A percentile compares a stretch with the other conserved stretches of the same genome.
Conservation (phyloP, 2,888 invertebrate genomes). For the Drosophila merina region DNA sequence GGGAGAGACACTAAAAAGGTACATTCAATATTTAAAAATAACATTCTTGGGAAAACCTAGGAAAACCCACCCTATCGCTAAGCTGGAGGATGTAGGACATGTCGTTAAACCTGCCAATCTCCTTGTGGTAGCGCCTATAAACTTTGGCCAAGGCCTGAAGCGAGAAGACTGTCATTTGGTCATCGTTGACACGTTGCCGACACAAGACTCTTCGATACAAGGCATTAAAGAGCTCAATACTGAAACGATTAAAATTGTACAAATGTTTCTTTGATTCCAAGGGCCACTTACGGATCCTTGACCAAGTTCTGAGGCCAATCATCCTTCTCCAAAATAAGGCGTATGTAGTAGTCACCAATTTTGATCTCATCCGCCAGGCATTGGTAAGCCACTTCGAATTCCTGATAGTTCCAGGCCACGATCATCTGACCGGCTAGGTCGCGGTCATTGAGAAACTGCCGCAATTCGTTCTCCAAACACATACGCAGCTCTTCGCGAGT, state of each 20-base stretch:
- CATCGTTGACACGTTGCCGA: constrained; percentile 90
- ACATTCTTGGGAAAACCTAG: background rate
- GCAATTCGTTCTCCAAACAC: constrained; percentile 95
- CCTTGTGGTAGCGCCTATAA: constrained; percentile 97
- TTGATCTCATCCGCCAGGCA: constrained; percentile 98
- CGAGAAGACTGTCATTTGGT: constrained; percentile 98
- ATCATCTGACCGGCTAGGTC: constrained; percentile 92
- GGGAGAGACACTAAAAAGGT: constrained; percentile 87
- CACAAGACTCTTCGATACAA: constrained; percentile 98
- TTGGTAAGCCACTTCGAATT: constrained; percentile 97
- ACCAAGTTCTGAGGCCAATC: constrained; percentile 93
- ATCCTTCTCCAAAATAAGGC: constrained; percentile 96
- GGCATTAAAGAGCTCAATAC: constrained; percentile 98
- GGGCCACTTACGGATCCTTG: constrained; percentile 91
- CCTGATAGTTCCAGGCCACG: constrained; percentile 99
- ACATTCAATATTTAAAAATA: background rate
- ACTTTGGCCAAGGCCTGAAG: constrained; percentile 99
- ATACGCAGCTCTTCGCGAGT: constrained; percentile 97
- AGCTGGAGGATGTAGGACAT: constrained; percentile 97
- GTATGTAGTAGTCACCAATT: constrained; percentile 98
- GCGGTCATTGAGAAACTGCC: constrained; percentile 94
- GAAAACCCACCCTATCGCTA: constrained; percentile 91
- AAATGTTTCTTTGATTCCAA: rapidly evolving
- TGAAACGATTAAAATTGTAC: constrained; percentile 82
- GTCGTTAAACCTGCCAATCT: constrained; percentile 98